phyloP scores from a whole-genome alignment of 2,797 vertebrate species.

The Phyllotis vaccarum region DNA sequence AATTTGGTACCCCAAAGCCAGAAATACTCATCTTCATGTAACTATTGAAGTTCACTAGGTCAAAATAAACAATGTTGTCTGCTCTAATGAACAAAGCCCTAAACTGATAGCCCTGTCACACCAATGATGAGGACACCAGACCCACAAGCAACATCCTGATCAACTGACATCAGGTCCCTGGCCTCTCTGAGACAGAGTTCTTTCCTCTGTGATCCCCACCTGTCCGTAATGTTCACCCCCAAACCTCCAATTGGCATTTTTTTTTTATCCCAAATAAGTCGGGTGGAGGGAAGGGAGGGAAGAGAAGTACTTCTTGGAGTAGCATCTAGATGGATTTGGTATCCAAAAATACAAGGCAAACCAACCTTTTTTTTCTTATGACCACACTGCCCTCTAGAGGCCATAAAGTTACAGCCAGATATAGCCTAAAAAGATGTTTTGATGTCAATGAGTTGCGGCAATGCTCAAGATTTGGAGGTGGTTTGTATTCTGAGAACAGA shows the following conservation, averaged over 20 bases:
- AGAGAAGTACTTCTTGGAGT: not conserved
- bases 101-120: not conserved
- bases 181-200: not conserved
- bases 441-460: not conserved
- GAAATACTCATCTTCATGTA: not conserved
- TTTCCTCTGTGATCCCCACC: not conserved
- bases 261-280: conserved; percentile 37
- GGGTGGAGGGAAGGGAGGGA: not conserved
- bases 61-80: not conserved
- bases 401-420: not conserved
- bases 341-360: not conserved
- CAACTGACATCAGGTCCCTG: not conserved
- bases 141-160: too few relatives aligned
- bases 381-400: conserved; percentile 79
- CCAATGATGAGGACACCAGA: not conserved
- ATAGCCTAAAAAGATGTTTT: not conserved
- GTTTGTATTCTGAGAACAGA: not conserved
- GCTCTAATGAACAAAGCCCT: not conserved
- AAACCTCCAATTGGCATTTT: conserved; percentile 40
- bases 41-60: not conserved
- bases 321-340: not conserved
- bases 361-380: conserved; percentile 39
- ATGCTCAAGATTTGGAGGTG: not conserved
- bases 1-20: conserved; percentile 24
- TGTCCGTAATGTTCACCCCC: conserved; percentile 15